Evolutionary conservation across 1,140 invertebrate species (phyloP).

Genomic region (Penaeus chinensis): DNA sequence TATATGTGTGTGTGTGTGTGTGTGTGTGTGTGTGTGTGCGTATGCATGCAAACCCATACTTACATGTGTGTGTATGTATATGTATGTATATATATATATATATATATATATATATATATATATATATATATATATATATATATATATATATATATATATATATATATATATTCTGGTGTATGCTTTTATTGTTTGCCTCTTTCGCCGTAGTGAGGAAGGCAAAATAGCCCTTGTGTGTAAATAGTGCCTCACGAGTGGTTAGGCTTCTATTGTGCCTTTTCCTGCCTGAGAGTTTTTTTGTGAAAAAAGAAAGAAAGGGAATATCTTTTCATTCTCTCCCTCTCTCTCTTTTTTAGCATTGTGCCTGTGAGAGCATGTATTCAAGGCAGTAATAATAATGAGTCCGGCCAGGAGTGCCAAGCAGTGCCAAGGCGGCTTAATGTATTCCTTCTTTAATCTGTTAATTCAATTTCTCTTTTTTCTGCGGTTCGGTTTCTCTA

Average conservation of each 20-base stretch:
- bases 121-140: slow-evolving; percentile 39
- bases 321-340: background rate
- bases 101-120: slow-evolving; percentile 42
- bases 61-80: slow-evolving; percentile 24
- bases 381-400: too few relatives aligned
- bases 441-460: too few relatives aligned
- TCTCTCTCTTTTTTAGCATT: background rate
- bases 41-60: slow-evolving; percentile 2
- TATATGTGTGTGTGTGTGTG: slow-evolving; percentile 23
- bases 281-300: background rate
- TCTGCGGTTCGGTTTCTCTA: too few relatives aligned
- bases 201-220: too few relatives aligned
- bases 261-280: background rate
- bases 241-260: background rate
- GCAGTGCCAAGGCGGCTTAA: too few relatives aligned
- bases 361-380: background rate
- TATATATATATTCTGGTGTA: background rate
- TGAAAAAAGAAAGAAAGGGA: background rate
- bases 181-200: too few relatives aligned
- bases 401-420: too few relatives aligned
- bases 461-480: too few relatives aligned
- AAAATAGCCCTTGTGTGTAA: too few relatives aligned
- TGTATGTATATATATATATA: slow-evolving; percentile 39
- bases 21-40: slow-evolving; percentile 16
- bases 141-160: slow-evolving; percentile 40